A percentile compares a stretch with the other conserved stretches of the same genome.
These are phyloP conservation scores for Tautogolabrus adspersus DNA, from an alignment of 2,113 vertebrate species.

Conservation along the genomic window DNA sequence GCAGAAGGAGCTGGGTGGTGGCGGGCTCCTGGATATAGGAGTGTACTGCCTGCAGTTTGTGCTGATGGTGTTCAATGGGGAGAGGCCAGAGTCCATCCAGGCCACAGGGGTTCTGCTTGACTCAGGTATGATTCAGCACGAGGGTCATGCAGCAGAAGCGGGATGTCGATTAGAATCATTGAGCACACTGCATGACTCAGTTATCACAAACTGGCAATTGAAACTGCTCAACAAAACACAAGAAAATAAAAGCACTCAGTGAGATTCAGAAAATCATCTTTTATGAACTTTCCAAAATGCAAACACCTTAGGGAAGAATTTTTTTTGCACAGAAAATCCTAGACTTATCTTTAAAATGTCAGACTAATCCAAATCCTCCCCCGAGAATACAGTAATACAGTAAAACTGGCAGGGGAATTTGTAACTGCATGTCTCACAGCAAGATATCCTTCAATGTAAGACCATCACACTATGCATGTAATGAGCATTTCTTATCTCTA, in stretches of 20 bases:
- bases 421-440: conserved; percentile 21
- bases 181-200: conserved; percentile 28
- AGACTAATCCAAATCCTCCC: conserved; percentile 64
- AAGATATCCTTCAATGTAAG: conserved; percentile 27
- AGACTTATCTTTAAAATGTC: conserved; percentile 60
- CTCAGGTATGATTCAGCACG: conserved; percentile 74
- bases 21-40: conserved; percentile 81
- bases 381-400: conserved; percentile 48
- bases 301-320: conserved; percentile 48
- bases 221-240: not conserved
- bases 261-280: conserved; percentile 15
- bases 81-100: conserved; percentile 77
- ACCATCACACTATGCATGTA: conserved; percentile 18
- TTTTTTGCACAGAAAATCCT: conserved; percentile 53
- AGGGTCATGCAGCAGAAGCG: conserved; percentile 2
- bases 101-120: conserved; percentile 76
- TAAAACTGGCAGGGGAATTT: conserved; percentile 37
- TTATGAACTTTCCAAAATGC: conserved; percentile 36
- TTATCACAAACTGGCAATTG: conserved; percentile 1
- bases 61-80: conserved; percentile 86
- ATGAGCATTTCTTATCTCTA: conserved; percentile 13
- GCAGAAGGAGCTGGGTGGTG: conserved; percentile 79
- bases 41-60: conserved; percentile 83
- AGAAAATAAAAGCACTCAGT: not conserved
- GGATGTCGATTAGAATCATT: conserved; percentile 35